Conservation (phyloP, 2,888 invertebrate genomes). For the Ypsolopha sequella region DNA sequence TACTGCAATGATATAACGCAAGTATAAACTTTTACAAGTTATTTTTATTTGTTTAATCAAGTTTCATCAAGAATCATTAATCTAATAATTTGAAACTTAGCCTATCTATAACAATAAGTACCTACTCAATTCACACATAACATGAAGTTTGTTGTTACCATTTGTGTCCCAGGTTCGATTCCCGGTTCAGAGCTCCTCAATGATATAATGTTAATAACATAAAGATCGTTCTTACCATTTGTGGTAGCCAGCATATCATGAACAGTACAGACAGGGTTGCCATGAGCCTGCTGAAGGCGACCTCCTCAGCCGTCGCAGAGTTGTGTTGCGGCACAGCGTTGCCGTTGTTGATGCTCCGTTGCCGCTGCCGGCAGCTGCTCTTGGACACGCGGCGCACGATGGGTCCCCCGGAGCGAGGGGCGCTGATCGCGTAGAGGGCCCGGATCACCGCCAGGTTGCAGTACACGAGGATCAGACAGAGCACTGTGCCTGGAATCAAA, state of each 20-base stretch:
- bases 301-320: slow-evolving; percentile 81
- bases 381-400: slow-evolving; percentile 49
- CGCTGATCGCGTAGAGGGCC: slow-evolving; percentile 74
- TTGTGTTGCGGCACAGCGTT: slow-evolving; percentile 30
- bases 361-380: slow-evolving; percentile 34
- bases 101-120: too few relatives aligned
- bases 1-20: too few relatives aligned
- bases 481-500: slow-evolving; percentile 73
- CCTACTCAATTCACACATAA: too few relatives aligned
- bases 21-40: not conserved
- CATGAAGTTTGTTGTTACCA: too few relatives aligned
- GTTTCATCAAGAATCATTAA: not conserved
- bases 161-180: too few relatives aligned
- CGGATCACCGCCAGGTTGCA: slow-evolving; percentile 87
- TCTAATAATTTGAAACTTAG: too few relatives aligned
- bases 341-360: slow-evolving; percentile 18
- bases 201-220: not conserved
- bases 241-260: slow-evolving; percentile 89
- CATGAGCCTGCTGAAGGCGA: slow-evolving; percentile 89
- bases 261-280: slow-evolving; percentile 85
- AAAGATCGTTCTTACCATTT: slow-evolving; percentile 76
- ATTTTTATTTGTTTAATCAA: too few relatives aligned
- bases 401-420: slow-evolving; percentile 38
- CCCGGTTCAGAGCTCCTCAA: too few relatives aligned
- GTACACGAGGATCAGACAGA: slow-evolving; percentile 82